A percentile compares a stretch with the other conserved stretches of the same genome.
These are phyloP conservation scores for Poecilia latipinna DNA, from an alignment of 2,113 vertebrate genomes.

Conservation along the genomic window DNA sequence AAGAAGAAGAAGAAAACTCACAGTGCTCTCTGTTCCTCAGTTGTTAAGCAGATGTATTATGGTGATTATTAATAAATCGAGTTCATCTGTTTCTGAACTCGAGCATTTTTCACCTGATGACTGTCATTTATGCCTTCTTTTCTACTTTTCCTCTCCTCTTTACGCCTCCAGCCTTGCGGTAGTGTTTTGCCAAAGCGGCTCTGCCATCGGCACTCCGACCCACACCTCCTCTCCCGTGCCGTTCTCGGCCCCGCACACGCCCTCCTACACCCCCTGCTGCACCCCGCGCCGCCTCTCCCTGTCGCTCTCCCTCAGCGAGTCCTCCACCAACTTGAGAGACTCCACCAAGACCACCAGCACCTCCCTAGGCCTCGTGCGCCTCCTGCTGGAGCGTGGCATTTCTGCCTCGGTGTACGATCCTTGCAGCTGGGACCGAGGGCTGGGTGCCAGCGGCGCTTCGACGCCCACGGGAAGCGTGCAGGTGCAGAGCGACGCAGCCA, in stretches of 20 bases:
- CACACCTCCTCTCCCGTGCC: conserved; percentile 78
- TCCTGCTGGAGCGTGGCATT: conserved; percentile 92
- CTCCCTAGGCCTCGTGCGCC: conserved; percentile 91
- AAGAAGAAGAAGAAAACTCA: too few species aligned
- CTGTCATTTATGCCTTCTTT: neutral
- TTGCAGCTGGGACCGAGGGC: conserved; percentile 87
- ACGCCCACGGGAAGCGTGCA: conserved; percentile 37
- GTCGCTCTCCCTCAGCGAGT: conserved; percentile 90
- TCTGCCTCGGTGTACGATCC: conserved; percentile 94
- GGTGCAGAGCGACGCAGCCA: neutral
- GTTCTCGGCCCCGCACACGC: conserved; percentile 83
- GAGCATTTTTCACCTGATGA: neutral
- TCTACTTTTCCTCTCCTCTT: neutral
- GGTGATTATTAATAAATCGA: neutral
- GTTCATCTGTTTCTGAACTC: conserved; percentile 12
- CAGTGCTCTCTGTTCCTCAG: too few species aligned
- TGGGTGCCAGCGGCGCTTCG: conserved; percentile 56
- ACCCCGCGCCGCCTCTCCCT: conserved; percentile 94
- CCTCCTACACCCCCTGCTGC: conserved; percentile 90
- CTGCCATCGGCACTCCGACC: conserved; percentile 80
- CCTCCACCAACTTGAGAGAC: conserved; percentile 94
- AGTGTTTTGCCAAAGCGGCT: conserved; percentile 70
- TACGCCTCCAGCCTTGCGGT: conserved; percentile 50
- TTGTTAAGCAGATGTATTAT: neutral
- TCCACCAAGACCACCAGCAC: conserved; percentile 96